Evolutionary conservation across 1,140 invertebrate genomes (phyloP).

Genomic region (Homalodisca vitripennis): DNA sequence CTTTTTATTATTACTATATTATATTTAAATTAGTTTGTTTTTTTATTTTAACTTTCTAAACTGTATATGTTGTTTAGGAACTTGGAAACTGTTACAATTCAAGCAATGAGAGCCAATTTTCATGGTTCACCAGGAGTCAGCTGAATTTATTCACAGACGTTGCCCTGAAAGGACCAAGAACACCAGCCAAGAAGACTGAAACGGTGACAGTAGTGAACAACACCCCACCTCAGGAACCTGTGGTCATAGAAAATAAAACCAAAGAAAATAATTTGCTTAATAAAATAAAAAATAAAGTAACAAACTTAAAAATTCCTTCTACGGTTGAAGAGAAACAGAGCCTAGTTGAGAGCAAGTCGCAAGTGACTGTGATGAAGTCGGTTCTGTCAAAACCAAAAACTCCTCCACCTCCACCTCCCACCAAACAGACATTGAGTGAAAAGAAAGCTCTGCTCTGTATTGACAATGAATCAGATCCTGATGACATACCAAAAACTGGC

Average conservation of each 20-base stretch:
- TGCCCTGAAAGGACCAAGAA: constrained; percentile 31
- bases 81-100: too few relatives aligned
- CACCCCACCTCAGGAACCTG: background rate
- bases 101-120: constrained; percentile 71
- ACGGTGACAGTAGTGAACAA: constrained; percentile 28
- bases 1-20: too few relatives aligned
- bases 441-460: constrained; percentile 22
- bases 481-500: constrained; percentile 41
- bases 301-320: constrained; percentile 25
- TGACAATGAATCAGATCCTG: constrained; percentile 31
- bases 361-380: constrained; percentile 8
- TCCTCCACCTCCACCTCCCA: constrained; percentile 39
- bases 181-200: constrained; percentile 33
- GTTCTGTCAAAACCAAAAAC: constrained; percentile 36
- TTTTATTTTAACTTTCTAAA: too few relatives aligned
- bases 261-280: constrained; percentile 24
- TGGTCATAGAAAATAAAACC: constrained; percentile 18
- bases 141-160: constrained; percentile 56
- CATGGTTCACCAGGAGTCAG: constrained; percentile 75
- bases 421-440: constrained; percentile 12
- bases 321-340: constrained; percentile 33
- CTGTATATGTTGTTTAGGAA: too few relatives aligned
- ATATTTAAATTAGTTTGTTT: too few relatives aligned
- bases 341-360: constrained; percentile 30
- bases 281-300: constrained; percentile 35